A percentile compares a stretch with the other conserved stretches of the same genome.
phyloP scores from a whole-genome alignment of 2,888 invertebrate genomes.

The Trissolcus japonicus region DNA sequence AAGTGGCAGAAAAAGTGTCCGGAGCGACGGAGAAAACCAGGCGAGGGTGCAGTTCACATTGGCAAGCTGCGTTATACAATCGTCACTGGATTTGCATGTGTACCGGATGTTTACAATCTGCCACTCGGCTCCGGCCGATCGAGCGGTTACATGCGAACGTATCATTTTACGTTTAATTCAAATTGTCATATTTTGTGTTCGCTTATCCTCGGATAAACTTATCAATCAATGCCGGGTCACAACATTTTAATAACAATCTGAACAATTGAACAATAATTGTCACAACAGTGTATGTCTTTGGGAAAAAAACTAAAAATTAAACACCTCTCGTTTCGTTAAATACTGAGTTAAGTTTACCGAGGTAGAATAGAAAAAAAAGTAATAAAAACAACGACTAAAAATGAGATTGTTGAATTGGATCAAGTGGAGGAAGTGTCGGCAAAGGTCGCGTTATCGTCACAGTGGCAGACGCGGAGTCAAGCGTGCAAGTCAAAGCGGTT shows the following conservation, averaged over 20 bases:
- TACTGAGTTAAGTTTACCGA: no score
- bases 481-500: constrained; percentile 55
- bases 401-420: no score
- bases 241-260: constrained; percentile 5
- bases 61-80: constrained; percentile 48
- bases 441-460: constrained; percentile 50
- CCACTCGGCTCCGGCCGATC: constrained; percentile 67
- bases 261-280: neutral
- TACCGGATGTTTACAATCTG: constrained; percentile 73
- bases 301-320: no score
- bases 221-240: constrained; percentile 32
- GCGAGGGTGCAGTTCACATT: constrained; percentile 44
- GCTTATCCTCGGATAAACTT: constrained; percentile 35
- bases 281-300: no score
- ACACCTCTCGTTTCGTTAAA: no score
- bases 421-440: neutral
- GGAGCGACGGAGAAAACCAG: constrained; percentile 25
- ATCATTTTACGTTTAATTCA: constrained; percentile 55
- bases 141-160: constrained; percentile 56
- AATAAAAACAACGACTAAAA: no score
- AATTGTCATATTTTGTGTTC: constrained; percentile 41
- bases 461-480: constrained; percentile 47
- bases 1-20: constrained; percentile 7
- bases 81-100: constrained; percentile 65
- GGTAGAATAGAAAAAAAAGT: no score